These are phyloP conservation scores for Drosophila formosana DNA, from an alignment of 2,888 invertebrate genomes.

Conservation along the genomic window DNA sequence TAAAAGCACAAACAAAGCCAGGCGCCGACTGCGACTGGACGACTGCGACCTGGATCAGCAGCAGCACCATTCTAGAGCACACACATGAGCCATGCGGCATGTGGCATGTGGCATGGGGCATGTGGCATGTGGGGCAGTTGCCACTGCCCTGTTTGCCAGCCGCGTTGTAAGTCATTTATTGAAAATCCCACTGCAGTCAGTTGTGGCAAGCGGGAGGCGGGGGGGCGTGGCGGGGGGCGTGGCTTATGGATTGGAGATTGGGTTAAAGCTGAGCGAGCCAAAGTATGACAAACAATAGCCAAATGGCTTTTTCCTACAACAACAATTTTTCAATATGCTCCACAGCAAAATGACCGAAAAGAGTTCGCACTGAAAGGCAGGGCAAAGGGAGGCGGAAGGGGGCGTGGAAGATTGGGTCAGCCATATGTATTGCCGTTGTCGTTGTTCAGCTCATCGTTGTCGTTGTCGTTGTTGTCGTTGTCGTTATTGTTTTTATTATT, in stretches of 20 bases:
- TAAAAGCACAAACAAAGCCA: constrained; percentile 65
- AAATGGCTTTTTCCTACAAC: constrained; percentile 75
- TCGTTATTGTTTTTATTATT: constrained; percentile 72
- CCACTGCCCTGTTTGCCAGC: constrained; percentile 12
- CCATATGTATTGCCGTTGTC: constrained; percentile 23
- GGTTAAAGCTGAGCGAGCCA: constrained; percentile 5
- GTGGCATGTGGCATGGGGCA: too few relatives aligned
- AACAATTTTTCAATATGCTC: constrained; percentile 77
- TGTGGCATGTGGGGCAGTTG: too few relatives aligned
- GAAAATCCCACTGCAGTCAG: constrained; percentile 60
- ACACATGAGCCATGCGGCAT: background rate
- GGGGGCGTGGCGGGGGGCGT: constrained; percentile 1
- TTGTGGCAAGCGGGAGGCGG: background rate
- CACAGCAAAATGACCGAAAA: constrained; percentile 67
- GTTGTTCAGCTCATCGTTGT: constrained; percentile 27
- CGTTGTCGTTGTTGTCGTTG: constrained; percentile 39
- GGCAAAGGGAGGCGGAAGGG: background rate
- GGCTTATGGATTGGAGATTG: background rate
- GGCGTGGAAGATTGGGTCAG: background rate
- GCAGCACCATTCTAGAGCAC: constrained; percentile 4
- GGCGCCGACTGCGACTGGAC: constrained; percentile 10
- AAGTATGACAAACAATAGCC: constrained; percentile 78
- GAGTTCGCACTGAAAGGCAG: constrained; percentile 37
- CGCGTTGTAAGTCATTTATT: constrained; percentile 75
- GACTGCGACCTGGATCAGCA: constrained; percentile 13